Percentiles rank a stretch among this genome's conserved stretches.
Conservation (phyloP, 2,113 vertebrate genomes). For the Eidolon helvum region DNA sequence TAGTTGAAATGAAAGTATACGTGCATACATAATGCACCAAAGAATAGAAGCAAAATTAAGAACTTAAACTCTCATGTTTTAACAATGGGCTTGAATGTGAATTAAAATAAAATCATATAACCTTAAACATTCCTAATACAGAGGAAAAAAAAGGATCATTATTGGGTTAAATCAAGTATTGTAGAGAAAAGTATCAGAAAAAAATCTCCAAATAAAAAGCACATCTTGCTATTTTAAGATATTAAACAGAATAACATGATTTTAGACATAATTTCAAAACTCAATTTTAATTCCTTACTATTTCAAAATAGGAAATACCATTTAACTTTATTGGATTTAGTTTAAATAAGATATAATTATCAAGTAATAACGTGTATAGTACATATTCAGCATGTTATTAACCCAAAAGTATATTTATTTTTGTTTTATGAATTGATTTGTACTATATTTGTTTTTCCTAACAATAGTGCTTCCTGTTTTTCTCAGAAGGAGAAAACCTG, state of each 20-base stretch:
- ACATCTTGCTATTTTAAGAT: background rate
- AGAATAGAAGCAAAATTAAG: background rate
- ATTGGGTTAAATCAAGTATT: background rate
- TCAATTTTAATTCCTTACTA: background rate
- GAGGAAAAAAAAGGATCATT: background rate
- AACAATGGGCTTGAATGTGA: background rate
- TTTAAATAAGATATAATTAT: background rate
- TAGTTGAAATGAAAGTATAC: background rate
- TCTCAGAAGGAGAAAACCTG: background rate
- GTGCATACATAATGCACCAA: background rate
- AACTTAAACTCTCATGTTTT: background rate
- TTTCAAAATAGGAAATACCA: background rate
- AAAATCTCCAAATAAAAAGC: background rate
- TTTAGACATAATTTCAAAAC: background rate
- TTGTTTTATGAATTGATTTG: background rate
- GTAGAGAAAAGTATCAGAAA: background rate
- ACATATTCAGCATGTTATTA: background rate
- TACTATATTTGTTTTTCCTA: background rate
- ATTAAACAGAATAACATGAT: background rate
- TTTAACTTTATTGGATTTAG: background rate
- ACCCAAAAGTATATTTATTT: background rate
- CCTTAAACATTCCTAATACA: background rate
- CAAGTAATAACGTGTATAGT: background rate
- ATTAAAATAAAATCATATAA: background rate
- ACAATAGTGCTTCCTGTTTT: background rate